Conservation (phyloP, 2,888 invertebrate genomes). For the Acleris cristana region DNA sequence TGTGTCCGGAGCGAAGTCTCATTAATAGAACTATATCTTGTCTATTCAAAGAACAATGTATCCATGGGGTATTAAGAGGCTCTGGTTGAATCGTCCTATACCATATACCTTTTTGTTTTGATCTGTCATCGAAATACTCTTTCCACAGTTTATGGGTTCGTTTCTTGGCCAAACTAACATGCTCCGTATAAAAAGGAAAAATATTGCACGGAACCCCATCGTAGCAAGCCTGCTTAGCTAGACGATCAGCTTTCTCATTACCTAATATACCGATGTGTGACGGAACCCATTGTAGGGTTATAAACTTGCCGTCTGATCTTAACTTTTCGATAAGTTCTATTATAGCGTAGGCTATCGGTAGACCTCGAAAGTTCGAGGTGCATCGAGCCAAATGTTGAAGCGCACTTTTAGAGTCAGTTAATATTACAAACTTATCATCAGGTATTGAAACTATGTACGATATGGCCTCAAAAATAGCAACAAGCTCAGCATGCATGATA, state of each 20-base stretch:
- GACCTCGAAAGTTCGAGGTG: constrained; percentile 16
- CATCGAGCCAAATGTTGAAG: constrained; percentile 13
- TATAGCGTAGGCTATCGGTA: constrained; percentile 12
- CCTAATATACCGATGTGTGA: not conserved
- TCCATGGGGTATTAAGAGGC: too few species aligned
- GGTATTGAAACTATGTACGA: not conserved
- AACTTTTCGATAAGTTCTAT: not conserved
- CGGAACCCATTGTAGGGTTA: not conserved
- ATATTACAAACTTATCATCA: not conserved
- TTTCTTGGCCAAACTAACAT: not conserved
- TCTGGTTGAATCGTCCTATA: not conserved
- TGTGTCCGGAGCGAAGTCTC: too few species aligned
- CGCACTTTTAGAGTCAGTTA: not conserved
- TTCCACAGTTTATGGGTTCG: not conserved
- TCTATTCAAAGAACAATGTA: too few species aligned
- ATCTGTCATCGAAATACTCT: not conserved
- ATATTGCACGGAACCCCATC: not conserved
- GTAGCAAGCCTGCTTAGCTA: not conserved
- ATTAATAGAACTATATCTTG: too few species aligned
- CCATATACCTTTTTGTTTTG: not conserved
- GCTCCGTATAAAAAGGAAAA: not conserved
- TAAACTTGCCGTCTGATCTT: not conserved
- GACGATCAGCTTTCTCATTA: not conserved
- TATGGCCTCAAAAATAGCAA: constrained; percentile 2
- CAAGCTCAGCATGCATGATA: not conserved